phyloP scores from a whole-genome alignment of 2,888 invertebrate genomes.

The Drosophila nigricruria region DNA sequence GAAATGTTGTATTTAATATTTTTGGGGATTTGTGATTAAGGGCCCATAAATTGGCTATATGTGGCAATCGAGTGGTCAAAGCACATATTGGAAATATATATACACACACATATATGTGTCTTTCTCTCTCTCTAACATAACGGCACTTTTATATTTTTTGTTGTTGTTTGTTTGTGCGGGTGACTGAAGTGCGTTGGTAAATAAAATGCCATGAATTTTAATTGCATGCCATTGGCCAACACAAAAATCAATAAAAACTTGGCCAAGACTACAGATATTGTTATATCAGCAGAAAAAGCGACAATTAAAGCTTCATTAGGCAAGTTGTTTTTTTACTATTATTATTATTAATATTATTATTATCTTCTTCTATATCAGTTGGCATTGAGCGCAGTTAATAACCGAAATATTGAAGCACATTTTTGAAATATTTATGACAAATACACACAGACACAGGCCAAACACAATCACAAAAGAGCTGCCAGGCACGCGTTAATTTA shows the following conservation, averaged over 20 bases:
- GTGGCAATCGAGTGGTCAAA: constrained; percentile 34
- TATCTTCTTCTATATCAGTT: constrained; percentile 4
- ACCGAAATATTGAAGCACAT: constrained; percentile 42
- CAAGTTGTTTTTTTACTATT: constrained; percentile 17
- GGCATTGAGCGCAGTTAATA: constrained; percentile 51
- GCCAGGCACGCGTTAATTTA: constrained; percentile 55
- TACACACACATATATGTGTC: not conserved
- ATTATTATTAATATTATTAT: not conserved
- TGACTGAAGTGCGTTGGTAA: constrained; percentile 44
- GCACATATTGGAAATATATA: constrained; percentile 18
- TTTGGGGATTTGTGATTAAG: constrained; percentile 13
- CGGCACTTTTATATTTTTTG: not conserved
- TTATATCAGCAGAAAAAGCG: constrained; percentile 34
- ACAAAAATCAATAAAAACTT: constrained; percentile 29
- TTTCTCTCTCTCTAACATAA: constrained; percentile 14
- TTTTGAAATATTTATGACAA: constrained; percentile 55
- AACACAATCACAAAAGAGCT: constrained; percentile 33
- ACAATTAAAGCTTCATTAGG: constrained; percentile 66
- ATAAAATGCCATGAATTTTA: constrained; percentile 64
- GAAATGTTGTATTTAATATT: constrained; percentile 29
- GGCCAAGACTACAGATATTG: constrained; percentile 10
- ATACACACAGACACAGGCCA: constrained; percentile 31
- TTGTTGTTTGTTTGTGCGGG: constrained; percentile 21
- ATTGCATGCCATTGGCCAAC: constrained; percentile 53
- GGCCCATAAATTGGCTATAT: constrained; percentile 30